Percentiles rank a stretch among this genome's conserved stretches.
phyloP scores from a whole-genome alignment of 2,113 vertebrate genomes.

The Anser brachyrhynchus region DNA sequence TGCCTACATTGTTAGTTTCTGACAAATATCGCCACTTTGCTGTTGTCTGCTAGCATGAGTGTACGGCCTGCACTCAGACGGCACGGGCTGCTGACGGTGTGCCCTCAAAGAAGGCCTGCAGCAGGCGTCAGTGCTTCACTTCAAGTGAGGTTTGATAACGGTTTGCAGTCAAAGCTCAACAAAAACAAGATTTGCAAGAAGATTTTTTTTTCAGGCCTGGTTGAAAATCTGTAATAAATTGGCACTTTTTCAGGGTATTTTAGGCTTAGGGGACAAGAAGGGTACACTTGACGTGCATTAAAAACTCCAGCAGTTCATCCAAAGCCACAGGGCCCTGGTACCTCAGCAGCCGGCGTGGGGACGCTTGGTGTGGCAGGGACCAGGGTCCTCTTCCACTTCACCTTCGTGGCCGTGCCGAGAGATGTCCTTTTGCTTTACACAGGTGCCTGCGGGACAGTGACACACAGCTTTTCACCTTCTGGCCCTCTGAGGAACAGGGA shows the following conservation, averaged over 20 bases:
- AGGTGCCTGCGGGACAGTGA: background rate
- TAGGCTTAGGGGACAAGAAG: background rate
- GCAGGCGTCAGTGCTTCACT: background rate
- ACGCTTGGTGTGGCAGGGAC: too few relatives aligned
- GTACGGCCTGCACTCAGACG: background rate
- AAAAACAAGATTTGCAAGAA: background rate
- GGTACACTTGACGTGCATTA: background rate
- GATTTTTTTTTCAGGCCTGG: background rate
- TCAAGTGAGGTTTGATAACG: background rate
- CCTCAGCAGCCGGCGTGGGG: too few relatives aligned
- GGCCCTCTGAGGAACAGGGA: too few relatives aligned
- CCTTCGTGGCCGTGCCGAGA: background rate
- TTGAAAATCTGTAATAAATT: background rate
- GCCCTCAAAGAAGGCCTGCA: background rate
- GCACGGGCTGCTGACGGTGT: background rate
- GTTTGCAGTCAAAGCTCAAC: background rate
- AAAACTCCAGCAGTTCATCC: background rate
- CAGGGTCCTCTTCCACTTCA: too few relatives aligned
- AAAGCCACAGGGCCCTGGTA: background rate
- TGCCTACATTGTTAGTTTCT: background rate
- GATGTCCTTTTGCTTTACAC: accelerated
- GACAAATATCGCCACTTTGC: background rate
- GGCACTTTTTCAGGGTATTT: background rate
- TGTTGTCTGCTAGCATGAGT: background rate
- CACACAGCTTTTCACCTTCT: too few relatives aligned